Base-by-base conservation (phyloP, 2,888 invertebrate genomes). In the Spialia ferax region DNA sequence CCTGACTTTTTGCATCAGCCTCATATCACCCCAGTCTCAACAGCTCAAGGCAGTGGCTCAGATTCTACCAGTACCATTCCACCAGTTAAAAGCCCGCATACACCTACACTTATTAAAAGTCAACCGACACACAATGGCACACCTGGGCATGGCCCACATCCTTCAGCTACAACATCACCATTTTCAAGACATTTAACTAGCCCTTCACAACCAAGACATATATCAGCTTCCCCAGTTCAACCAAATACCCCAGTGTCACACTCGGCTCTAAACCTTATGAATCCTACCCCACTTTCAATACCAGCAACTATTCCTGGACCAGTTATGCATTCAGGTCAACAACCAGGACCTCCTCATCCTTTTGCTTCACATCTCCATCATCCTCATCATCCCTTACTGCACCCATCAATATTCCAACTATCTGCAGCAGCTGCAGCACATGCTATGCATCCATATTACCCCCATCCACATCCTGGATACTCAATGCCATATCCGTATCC, bases 321-420 rank as follows among this genome's bases (percentile, higher is more conserved):
- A 4, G 94, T 95, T 13, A 96, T 97, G 93, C 97, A 97, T 84
- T 96, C 97, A 6, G 95, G 96, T 1, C 97, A 96, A 79, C 96
- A 96, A 78, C 95, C 95, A 55, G 96, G 96, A 71, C 95, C 95
- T 78, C 95, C 95, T 77, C 95, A 95, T 86, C 95, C 96, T 15
- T 95, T 96, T 86, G 95, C 95, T 70, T 95, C 95, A 0, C 95
- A 94, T 55, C 94, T 96, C 84, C 96, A 96, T 76, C 97, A 97
- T 77, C 96, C 97, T 18, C 97, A 96, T 80, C 97, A 96, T 82
- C 95, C 95, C 0, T 85, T 96, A 57, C 94, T 96, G 81, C 96
- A 95, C 79, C 95, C 96, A 29, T 95, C 96, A 2, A 91, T 96
- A 70, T 92, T 93, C 66, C 93, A 93, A 78, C 76, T 93, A 26